A percentile compares a stretch with the other conserved stretches of the same genome.
These are phyloP conservation scores for Idaea straminata DNA, from an alignment of 2,888 invertebrate species.

Conservation along the genomic window DNA sequence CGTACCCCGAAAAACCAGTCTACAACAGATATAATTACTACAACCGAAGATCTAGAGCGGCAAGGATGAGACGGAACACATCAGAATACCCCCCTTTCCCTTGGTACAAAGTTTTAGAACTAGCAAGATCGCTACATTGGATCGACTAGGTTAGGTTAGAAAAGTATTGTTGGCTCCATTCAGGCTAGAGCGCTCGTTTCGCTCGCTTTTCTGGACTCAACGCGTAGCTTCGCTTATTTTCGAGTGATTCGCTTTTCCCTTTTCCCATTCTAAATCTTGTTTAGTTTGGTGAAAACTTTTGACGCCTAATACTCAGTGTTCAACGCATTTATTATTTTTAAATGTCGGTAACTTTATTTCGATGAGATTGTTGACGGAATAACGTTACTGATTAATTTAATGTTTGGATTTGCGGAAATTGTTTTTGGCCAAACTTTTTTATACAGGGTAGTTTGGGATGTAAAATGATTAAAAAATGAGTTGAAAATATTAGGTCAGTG, in stretches of 20 bases:
- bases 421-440: not conserved
- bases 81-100: slow-evolving; percentile 84
- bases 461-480: not conserved
- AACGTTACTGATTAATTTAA: slow-evolving; percentile 7
- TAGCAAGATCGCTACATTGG: slow-evolving; percentile 85
- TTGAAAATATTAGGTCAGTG: not conserved
- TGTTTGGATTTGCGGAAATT: not conserved
- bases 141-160: slow-evolving; percentile 57
- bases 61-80: slow-evolving; percentile 61
- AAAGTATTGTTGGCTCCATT: slow-evolving; percentile 71
- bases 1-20: slow-evolving; percentile 66
- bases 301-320: slow-evolving; percentile 54
- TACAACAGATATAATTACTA: slow-evolving; percentile 73
- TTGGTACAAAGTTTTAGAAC: slow-evolving; percentile 87
- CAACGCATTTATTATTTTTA: slow-evolving; percentile 51
- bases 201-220: slow-evolving; percentile 69
- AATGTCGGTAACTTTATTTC: slow-evolving; percentile 19
- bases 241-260: slow-evolving; percentile 39
- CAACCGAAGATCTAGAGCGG: slow-evolving; percentile 67
- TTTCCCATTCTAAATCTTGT: slow-evolving; percentile 59
- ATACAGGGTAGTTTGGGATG: not conserved
- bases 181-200: slow-evolving; percentile 40
- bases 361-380: slow-evolving; percentile 13
- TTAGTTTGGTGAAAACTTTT: slow-evolving; percentile 58
- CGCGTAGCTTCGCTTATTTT: slow-evolving; percentile 59